Conservation (phyloP, 2,797 vertebrate genomes). For the Manis crassicaudata region DNA sequence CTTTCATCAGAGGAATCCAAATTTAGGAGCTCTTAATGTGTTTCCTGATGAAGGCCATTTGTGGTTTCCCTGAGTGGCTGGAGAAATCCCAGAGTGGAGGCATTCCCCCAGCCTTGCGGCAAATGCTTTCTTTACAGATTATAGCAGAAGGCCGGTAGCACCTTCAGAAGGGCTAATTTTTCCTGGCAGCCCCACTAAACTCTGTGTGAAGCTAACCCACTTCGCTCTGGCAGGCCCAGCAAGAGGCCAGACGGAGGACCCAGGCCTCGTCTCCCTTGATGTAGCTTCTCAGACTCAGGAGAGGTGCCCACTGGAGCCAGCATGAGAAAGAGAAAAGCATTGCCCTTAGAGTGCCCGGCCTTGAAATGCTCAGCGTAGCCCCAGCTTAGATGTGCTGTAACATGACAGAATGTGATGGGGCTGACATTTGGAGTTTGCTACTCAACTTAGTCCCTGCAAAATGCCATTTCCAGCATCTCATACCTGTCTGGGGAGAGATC, state of each 20-base stretch:
- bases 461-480: conserved; percentile 49
- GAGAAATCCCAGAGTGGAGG: not conserved
- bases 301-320: not conserved
- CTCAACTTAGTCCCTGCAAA: not conserved
- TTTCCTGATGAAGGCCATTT: conserved; percentile 29
- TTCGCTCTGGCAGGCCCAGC: not conserved
- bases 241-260: not conserved
- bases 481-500: conserved; percentile 65
- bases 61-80: not conserved
- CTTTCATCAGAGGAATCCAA: conserved; percentile 60
- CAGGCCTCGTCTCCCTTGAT: not conserved
- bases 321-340: not conserved
- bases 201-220: not conserved
- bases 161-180: not conserved
- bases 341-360: not conserved
- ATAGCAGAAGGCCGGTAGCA: not conserved
- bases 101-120: not conserved
- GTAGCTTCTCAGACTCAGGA: not conserved
- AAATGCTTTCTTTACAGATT: not conserved
- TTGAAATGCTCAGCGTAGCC: not conserved
- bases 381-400: not conserved
- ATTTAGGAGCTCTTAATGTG: not conserved
- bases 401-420: not conserved
- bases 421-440: conserved; percentile 38
- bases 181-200: not conserved